Base-by-base conservation (phyloP, 2,888 invertebrate genomes). In the Mimumesa dahlbomi region DNA sequence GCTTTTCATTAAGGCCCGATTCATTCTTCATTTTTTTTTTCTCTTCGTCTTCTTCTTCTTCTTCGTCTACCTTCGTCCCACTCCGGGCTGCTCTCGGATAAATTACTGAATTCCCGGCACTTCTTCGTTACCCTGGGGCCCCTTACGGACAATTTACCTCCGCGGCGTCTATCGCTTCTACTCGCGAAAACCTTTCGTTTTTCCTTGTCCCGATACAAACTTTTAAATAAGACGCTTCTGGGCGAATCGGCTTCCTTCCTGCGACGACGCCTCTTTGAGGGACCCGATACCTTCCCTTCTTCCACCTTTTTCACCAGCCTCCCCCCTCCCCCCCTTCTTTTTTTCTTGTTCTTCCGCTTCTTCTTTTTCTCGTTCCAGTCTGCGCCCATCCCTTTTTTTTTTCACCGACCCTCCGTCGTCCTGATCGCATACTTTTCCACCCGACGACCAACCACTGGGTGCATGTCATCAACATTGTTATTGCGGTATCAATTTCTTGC, bases 161-260 rank as follows among this genome's bases (percentile, higher is more conserved):
- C 74, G 72, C 66, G 54, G 49, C 71, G 56, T 79, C 79, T 70
- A 73, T 76, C 76, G 70, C 58, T 77, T 66, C 66, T 70, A 66
- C 70, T 76, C 74, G 63, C 62, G 57, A 63, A 72, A 69, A 69
- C 62, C 71, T 62, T 53, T 59, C 57, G 34, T 68, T 72, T 73
- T 72, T 69, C 46, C 71, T 73, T 67, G 53, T 70, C 67, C 66
- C 82, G 86, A 86, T 87, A 85, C 85, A 87, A 87, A 87, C 84
- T 87, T 88, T 88, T 86, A 85, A 88, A 85, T 85, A 87, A 86
- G 86, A 83, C 79, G 84, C 85, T 84, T 81, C 85, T 81, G 82
- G 74, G 82, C 81, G 81, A 84, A 85, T 85, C 81, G 84, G 82
- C 85, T 84, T 84, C 79, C 80, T 82, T 83, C 81, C 78, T 74